Percentiles rank a stretch among this genome's conserved stretches.
Conservation (phyloP, 2,888 invertebrate genomes). For the Crepidodera aurea region DNA sequence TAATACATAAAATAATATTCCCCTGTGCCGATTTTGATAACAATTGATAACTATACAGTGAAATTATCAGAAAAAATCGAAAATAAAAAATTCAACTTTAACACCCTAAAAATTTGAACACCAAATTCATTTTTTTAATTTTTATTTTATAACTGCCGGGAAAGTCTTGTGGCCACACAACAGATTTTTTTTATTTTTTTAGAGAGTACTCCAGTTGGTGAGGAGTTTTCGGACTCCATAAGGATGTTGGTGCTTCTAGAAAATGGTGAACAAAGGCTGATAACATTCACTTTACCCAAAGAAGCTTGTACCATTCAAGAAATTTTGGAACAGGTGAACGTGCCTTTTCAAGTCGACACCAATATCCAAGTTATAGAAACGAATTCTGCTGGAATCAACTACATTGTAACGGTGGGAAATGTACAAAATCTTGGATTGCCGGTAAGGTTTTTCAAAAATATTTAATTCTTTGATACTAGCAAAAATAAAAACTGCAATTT, state of each 20-base stretch:
- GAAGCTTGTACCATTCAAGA: conserved; percentile 85
- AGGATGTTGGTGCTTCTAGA: conserved; percentile 81
- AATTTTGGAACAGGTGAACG: conserved; percentile 79
- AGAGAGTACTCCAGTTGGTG: conserved; percentile 60
- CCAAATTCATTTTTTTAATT: too few relatives aligned
- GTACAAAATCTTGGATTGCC: conserved; percentile 40
- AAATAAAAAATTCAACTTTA: too few relatives aligned
- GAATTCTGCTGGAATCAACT: conserved; percentile 78
- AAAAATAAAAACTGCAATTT: conserved; percentile 24
- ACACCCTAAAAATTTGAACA: too few relatives aligned
- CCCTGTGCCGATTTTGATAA: too few relatives aligned
- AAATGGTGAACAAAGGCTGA: conserved; percentile 81
- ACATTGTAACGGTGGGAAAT: conserved; percentile 76
- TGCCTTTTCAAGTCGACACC: conserved; percentile 74
- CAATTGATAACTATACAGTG: too few relatives aligned
- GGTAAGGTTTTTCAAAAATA: conserved; percentile 33
- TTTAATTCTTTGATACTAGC: neutral
- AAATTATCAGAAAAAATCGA: too few relatives aligned
- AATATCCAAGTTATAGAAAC: conserved; percentile 79
- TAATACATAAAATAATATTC: too few relatives aligned
- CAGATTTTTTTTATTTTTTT: conserved; percentile 8
- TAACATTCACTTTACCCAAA: conserved; percentile 82
- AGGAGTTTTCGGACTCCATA: conserved; percentile 71
- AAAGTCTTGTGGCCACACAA: too few relatives aligned
- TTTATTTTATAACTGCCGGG: too few relatives aligned